Percentiles rank a stretch among this genome's conserved stretches.
Conservation (phyloP, 2,888 invertebrate genomes). For the Drosophila borealis region DNA sequence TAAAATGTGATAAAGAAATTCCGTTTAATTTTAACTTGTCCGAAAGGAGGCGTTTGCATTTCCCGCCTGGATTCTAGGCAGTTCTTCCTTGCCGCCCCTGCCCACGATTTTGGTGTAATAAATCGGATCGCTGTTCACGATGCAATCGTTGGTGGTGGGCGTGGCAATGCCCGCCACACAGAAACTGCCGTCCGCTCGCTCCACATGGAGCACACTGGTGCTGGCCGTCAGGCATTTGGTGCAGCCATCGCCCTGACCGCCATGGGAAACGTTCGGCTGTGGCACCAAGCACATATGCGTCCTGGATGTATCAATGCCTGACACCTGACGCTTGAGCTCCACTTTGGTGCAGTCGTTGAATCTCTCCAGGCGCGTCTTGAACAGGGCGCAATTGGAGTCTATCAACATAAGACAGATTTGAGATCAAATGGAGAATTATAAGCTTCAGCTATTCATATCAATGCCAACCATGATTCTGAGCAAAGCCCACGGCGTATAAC, state of each 20-base stretch:
- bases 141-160: constrained; percentile 33
- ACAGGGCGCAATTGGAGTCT: constrained; percentile 23
- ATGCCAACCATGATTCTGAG: background rate
- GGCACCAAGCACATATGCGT: constrained; percentile 34
- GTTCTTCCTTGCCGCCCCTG: too few relatives aligned
- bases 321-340: background rate
- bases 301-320: background rate
- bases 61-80: too few relatives aligned
- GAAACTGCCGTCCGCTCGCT: constrained; percentile 17
- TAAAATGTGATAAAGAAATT: too few relatives aligned
- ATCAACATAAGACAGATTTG: background rate
- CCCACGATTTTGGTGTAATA: constrained; percentile 13
- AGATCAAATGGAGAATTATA: too few relatives aligned
- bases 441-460: too few relatives aligned
- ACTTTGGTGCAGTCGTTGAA: background rate
- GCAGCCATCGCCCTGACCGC: background rate
- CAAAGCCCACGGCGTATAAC: constrained; percentile 26
- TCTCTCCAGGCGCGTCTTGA: background rate
- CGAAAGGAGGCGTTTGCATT: too few relatives aligned
- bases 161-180: constrained; percentile 56
- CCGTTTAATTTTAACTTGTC: too few relatives aligned
- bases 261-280: accelerated
- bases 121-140: background rate
- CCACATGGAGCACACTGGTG: constrained; percentile 48
- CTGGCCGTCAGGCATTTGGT: constrained; percentile 31